A percentile compares a stretch with the other conserved stretches of the same genome.
These are phyloP conservation scores for Emydoidea blandingii DNA, from an alignment of 2,797 vertebrate species.

Conservation along the genomic window DNA sequence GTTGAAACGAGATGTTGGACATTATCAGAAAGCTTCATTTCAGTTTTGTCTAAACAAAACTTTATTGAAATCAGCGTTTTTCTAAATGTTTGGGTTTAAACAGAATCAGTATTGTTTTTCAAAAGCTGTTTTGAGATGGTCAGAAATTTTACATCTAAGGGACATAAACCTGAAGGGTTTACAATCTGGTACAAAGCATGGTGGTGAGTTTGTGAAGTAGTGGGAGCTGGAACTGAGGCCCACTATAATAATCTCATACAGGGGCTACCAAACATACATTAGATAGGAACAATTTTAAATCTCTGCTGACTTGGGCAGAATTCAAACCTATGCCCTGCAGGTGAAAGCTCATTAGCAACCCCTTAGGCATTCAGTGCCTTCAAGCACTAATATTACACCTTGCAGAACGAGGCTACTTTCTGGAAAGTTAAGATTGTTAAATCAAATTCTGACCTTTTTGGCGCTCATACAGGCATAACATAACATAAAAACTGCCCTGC, in stretches of 20 bases:
- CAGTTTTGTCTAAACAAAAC: too few species aligned
- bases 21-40: too few species aligned
- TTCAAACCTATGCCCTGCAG: background rate
- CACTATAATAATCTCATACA: background rate
- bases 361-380: background rate
- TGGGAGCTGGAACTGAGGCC: background rate
- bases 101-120: too few species aligned
- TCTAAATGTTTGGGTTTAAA: too few species aligned
- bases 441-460: background rate
- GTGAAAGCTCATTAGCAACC: background rate
- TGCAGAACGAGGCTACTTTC: background rate
- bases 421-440: background rate
- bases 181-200: background rate
- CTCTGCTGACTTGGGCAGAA: background rate
- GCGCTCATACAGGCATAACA: background rate
- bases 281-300: background rate
- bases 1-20: too few species aligned
- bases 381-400: background rate
- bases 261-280: background rate
- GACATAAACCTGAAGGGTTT: too few species aligned
- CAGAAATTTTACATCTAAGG: too few species aligned
- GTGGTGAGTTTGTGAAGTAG: background rate
- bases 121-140: too few species aligned
- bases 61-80: too few species aligned
- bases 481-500: too few species aligned